Conservation (phyloP, 2,888 invertebrate genomes). For the Cosmopolites sordidus region DNA sequence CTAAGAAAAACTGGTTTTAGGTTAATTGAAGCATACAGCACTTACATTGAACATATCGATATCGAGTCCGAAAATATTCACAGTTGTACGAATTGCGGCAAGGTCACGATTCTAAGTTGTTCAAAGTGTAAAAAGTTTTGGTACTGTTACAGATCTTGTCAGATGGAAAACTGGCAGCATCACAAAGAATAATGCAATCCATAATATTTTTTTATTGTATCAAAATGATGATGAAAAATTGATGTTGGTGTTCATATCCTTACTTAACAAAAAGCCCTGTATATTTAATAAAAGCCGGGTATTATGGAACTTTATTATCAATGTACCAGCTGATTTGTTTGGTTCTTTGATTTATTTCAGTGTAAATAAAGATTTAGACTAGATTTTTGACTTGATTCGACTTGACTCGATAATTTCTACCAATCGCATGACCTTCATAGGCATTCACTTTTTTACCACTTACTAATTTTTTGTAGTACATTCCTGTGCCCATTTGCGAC, state of each 20-base stretch:
- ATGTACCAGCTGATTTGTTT: constrained; percentile 61
- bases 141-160: constrained; percentile 85
- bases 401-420: constrained; percentile 57
- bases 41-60: constrained; percentile 60
- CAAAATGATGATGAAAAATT: constrained; percentile 28
- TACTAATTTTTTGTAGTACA: constrained; percentile 65
- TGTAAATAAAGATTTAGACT: constrained; percentile 69
- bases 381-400: constrained; percentile 60
- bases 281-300: constrained; percentile 76
- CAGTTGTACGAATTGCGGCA: constrained; percentile 67
- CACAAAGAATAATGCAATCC: constrained; percentile 58
- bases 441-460: too few relatives aligned
- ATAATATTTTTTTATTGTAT: background rate
- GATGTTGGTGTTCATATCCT: constrained; percentile 52
- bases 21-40: constrained; percentile 67
- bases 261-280: constrained; percentile 81
- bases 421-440: too few relatives aligned
- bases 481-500: constrained; percentile 71
- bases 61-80: constrained; percentile 52
- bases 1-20: constrained; percentile 43
- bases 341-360: constrained; percentile 72
- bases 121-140: constrained; percentile 78
- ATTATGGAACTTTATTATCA: constrained; percentile 60
- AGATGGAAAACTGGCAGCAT: constrained; percentile 76
- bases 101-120: constrained; percentile 73